Percentiles rank a stretch among this genome's conserved stretches.
Evolutionary conservation across 2,113 vertebrate genomes (phyloP).

Genomic region (Steatornis caripensis): DNA sequence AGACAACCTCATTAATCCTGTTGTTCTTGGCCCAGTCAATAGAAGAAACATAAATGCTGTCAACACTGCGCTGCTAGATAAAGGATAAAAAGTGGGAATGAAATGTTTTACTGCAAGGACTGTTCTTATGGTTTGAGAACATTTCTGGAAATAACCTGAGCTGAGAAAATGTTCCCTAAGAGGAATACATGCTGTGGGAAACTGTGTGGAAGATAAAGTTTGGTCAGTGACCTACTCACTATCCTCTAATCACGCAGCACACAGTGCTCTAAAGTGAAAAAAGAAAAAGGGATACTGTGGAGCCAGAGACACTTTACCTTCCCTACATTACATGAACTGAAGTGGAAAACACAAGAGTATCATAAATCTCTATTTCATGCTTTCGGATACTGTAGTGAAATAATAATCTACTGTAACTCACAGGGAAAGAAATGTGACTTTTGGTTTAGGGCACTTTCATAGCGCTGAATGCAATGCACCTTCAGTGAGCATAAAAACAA

Average conservation of each 20-base stretch:
- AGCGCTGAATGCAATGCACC: slow-evolving; percentile 31
- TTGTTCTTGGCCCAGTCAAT: slow-evolving; percentile 70
- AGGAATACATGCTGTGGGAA: slow-evolving; percentile 73
- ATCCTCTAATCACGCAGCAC: slow-evolving; percentile 64
- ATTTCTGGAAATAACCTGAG: slow-evolving; percentile 77
- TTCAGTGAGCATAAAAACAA: slow-evolving; percentile 59
- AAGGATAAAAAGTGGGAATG: slow-evolving; percentile 75
- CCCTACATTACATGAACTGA: slow-evolving; percentile 30
- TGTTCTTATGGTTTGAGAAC: slow-evolving; percentile 73
- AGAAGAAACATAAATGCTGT: slow-evolving; percentile 75
- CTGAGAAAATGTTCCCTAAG: slow-evolving; percentile 72
- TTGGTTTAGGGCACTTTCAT: slow-evolving; percentile 55
- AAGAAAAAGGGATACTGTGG: slow-evolving; percentile 10
- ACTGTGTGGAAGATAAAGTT: slow-evolving; percentile 72
- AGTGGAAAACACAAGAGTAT: slow-evolving; percentile 52
- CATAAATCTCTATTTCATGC: slow-evolving; percentile 66
- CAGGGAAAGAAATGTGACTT: not conserved
- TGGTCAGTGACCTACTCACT: slow-evolving; percentile 74
- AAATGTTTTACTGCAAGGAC: slow-evolving; percentile 72
- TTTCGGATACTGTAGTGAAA: slow-evolving; percentile 47
- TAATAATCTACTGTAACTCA: slow-evolving; percentile 59
- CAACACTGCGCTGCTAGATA: slow-evolving; percentile 63
- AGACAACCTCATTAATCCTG: slow-evolving; percentile 69
- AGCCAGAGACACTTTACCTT: slow-evolving; percentile 65
- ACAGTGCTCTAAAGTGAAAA: slow-evolving; percentile 24